Percentiles rank a stretch among this genome's conserved stretches.
phyloP scores from a whole-genome alignment of 2,888 invertebrate species.

The Drosophila villosipedis region DNA sequence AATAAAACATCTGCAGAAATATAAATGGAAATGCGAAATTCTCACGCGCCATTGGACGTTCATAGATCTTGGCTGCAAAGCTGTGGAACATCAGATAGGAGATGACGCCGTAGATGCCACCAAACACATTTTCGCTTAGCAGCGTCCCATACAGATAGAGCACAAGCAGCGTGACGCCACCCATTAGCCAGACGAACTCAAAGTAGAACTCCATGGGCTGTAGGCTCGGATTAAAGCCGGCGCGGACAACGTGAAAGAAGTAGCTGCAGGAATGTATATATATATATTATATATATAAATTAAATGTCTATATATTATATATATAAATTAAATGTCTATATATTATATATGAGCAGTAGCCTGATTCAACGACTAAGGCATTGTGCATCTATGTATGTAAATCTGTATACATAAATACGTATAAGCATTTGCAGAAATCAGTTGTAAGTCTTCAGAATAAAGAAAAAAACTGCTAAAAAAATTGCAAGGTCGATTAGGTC shows the following conservation, averaged over 20 bases:
- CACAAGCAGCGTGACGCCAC: conserved; percentile 89
- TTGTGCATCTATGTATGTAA: not conserved
- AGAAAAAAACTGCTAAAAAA: not conserved
- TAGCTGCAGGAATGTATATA: conserved; percentile 62
- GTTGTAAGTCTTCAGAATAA: not conserved
- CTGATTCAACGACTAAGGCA: not conserved
- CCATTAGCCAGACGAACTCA: conserved; percentile 90
- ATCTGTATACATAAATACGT: not conserved
- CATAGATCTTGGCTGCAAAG: conserved; percentile 93
- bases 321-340: not conserved
- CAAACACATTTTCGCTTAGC: conserved; percentile 90
- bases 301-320: not conserved
- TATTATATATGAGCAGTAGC: not conserved
- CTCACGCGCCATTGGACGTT: conserved; percentile 94
- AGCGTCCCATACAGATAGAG: conserved; percentile 89
- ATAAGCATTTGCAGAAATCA: not conserved
- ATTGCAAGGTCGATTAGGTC: not conserved
- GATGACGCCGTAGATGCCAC: conserved; percentile 90
- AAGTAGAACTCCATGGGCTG: conserved; percentile 94
- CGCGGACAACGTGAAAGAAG: conserved; percentile 76
- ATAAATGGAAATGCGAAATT: conserved; percentile 94
- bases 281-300: not conserved
- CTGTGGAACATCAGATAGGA: conserved; percentile 93
- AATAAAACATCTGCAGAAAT: conserved; percentile 90
- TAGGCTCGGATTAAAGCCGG: conserved; percentile 67